Base-by-base conservation (phyloP, 2,113 vertebrate species). In the Muntiacus reevesi region DNA sequence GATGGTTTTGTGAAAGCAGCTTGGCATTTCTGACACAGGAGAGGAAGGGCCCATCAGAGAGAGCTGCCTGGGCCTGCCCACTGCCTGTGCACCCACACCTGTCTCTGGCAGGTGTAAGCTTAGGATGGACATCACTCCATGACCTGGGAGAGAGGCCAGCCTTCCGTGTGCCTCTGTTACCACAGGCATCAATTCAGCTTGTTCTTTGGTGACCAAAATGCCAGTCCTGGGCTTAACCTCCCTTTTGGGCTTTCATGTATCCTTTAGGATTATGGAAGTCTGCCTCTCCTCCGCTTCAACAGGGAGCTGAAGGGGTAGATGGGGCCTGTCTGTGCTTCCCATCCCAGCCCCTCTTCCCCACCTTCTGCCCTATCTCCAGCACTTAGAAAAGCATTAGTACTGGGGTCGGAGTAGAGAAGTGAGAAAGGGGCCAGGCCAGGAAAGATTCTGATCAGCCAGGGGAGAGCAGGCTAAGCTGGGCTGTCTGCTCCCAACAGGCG, bases 1-100 rank as follows among this genome's bases (percentile, higher is more conserved):
- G 94, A 83, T 15, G 5, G 87, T 83, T 95, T 54, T 91, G 86
- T 88, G 95, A 85, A 88, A 89, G 94, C 87, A 82, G 67, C 54
- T 23, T 62, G 91, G 86, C 67, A 40, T 94, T 95, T 96, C 50
- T 43, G 82, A 83, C 50, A 23, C 47, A 0, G 10, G 64, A 90
- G 78, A 81, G 28, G 71, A 91, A 55, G 59, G 91, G 52, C 28
- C 28, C 43, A 6, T 71, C 25, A 4, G 30, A 54, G 47, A 6
- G 40, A 64, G 43, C 8, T 3, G 9, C 36, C 36, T 2, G 54
- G 40, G 81, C 16, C 23, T 0, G 0, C 30, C 91, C 83, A 1
- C 40, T 23, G 74, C 14, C 50, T 19, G 23, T 30, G n/a, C 1
- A 3, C 30, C 11, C 14, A 5, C 4, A 0, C 1, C 40, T 52